Evolutionary conservation across 92 coral and sea anemone species (phyloP).

Genomic region (Palythoa caribaeorum): DNA sequence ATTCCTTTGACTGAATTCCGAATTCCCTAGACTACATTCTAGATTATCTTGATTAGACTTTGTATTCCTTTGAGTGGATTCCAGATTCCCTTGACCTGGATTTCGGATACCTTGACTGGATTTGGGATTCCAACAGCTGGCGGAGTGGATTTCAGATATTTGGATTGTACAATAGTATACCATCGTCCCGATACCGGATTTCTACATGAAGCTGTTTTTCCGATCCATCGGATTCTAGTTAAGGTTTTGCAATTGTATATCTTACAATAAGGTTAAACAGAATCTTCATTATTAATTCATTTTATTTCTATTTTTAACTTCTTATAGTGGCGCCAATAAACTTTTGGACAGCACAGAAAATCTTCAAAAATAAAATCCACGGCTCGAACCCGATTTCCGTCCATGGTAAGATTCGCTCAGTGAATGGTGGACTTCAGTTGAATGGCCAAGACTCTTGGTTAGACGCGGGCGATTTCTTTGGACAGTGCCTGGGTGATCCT

Average conservation of each 20-base stretch:
- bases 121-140: neutral
- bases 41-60: neutral
- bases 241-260: neutral
- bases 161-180: no score
- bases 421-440: constrained; percentile 93
- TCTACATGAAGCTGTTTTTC: no score
- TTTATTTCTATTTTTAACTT: neutral
- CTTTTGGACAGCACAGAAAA: constrained; percentile 98
- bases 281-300: neutral
- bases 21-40: neutral
- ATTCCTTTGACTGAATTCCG: neutral
- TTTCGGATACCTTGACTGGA: neutral
- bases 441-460: constrained; percentile 98
- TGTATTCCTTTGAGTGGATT: neutral
- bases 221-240: no score
- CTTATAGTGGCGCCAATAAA: constrained; percentile 83
- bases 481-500: constrained; percentile 98
- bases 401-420: constrained; percentile 88
- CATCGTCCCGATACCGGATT: no score
- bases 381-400: constrained; percentile 92
- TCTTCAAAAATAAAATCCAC: constrained; percentile 85
- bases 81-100: neutral
- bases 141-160: no score
- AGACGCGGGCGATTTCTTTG: constrained; percentile 98
- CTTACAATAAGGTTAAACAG: neutral